phyloP scores from a whole-genome alignment of 2,888 invertebrate genomes.

The Amorpha juglandis region DNA sequence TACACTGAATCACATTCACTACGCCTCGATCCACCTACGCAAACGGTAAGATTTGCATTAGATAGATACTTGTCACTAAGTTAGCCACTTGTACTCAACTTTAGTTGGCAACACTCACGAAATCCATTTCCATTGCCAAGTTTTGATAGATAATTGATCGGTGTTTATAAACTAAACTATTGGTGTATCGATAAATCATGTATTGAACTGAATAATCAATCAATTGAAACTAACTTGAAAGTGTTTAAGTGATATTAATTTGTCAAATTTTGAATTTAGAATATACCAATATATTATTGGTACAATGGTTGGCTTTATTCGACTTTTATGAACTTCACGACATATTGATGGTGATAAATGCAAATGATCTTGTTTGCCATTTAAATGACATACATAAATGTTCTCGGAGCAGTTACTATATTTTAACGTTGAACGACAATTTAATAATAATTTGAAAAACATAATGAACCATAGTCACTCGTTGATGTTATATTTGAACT shows the following conservation, averaged over 20 bases:
- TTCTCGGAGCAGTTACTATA: too few relatives aligned
- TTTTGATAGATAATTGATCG: conserved; percentile 45
- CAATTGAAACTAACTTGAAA: neutral
- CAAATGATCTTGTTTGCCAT: too few relatives aligned
- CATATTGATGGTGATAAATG: too few relatives aligned
- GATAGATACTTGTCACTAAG: conserved; percentile 24
- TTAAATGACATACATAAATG: too few relatives aligned
- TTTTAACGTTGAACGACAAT: too few relatives aligned
- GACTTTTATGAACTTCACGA: too few relatives aligned
- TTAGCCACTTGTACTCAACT: conserved; percentile 22
- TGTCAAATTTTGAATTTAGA: neutral
- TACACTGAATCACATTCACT: conserved; percentile 9
- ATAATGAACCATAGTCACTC: too few relatives aligned
- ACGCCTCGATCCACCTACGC: neutral
- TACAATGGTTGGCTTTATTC: neutral
- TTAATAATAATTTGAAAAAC: too few relatives aligned
- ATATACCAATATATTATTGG: neutral
- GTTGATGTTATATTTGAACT: too few relatives aligned
- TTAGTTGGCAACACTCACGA: neutral
- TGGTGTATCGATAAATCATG: conserved; percentile 16
- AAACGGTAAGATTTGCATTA: conserved; percentile 16
- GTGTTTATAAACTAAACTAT: conserved; percentile 21
- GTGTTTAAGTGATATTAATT: neutral
- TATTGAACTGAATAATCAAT: conserved; percentile 17
- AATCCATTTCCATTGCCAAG: conserved; percentile 47